These are phyloP conservation scores for Apotomis turbidana DNA, from an alignment of 2,888 invertebrate species.

Conservation along the genomic window DNA sequence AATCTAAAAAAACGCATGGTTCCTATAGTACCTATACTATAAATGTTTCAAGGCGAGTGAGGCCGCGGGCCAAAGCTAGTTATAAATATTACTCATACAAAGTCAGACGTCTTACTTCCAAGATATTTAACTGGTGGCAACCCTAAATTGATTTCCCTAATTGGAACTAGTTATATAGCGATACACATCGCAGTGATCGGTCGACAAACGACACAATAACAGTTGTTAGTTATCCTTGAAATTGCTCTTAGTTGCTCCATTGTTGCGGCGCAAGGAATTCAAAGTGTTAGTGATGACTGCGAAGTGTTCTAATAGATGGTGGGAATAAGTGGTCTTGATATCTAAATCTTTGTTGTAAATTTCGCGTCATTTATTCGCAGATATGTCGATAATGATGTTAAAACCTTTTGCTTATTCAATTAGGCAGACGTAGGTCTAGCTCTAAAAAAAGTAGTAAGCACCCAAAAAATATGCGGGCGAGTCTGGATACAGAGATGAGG, in stretches of 20 bases:
- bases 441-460: background rate
- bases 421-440: too few relatives aligned
- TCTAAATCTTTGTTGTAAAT: slow-evolving; percentile 4
- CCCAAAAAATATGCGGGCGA: too few relatives aligned
- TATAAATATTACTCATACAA: too few relatives aligned
- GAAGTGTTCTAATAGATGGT: background rate
- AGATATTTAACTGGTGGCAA: slow-evolving; percentile 46
- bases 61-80: too few relatives aligned
- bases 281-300: slow-evolving; percentile 20
- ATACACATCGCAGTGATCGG: slow-evolving; percentile 66
- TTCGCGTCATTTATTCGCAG: background rate
- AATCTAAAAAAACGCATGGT: too few relatives aligned
- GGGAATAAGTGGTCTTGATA: slow-evolving; percentile 3
- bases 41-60: too few relatives aligned
- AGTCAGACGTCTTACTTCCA: background rate
- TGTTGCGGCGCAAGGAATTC: slow-evolving; percentile 54
- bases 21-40: too few relatives aligned
- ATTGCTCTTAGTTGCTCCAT: slow-evolving; percentile 61
- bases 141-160: slow-evolving; percentile 71
- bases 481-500: too few relatives aligned
- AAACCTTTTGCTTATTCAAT: background rate
- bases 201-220: slow-evolving; percentile 68
- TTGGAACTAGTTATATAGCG: slow-evolving; percentile 69
- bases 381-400: background rate
- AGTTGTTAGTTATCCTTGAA: slow-evolving; percentile 68